Conservation (phyloP, 37 sponge, comb jelly and placozoan genomes). For the Tethya wilhelma region DNA sequence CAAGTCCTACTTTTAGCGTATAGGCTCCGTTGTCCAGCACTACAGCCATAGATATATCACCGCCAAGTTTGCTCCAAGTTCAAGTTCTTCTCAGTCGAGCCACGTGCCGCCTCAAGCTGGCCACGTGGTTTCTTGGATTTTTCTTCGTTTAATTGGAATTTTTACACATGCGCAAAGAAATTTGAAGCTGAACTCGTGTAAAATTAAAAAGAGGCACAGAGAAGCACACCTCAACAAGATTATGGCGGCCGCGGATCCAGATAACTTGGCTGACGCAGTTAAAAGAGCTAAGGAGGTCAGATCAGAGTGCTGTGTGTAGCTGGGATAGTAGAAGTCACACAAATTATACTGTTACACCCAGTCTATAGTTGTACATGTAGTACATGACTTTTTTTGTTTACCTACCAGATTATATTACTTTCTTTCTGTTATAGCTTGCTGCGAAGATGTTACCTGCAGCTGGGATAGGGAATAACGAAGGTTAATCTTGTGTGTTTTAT, state of each 20-base stretch:
- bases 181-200: no score
- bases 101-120: no score
- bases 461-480: conserved; percentile 3
- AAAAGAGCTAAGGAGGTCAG: conserved; percentile 72
- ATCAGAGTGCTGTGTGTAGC: not conserved
- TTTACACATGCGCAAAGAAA: no score
- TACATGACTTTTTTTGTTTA: not conserved
- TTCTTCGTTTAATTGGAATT: no score
- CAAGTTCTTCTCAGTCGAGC: no score
- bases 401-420: not conserved
- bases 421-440: conserved; percentile 43
- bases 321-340: not conserved
- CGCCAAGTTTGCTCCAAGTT: no score
- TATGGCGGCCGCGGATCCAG: conserved; percentile 5
- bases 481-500: not conserved
- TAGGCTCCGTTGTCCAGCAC: conserved; percentile 89
- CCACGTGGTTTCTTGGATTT: no score
- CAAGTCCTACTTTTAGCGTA: conserved; percentile 75
- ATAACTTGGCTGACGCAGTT: conserved; percentile 55
- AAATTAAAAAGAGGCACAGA: no score
- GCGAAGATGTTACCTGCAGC: conserved; percentile 51
- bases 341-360: no score
- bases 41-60: no score
- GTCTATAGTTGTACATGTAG: no score
- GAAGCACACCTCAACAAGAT: no score